phyloP scores from a whole-genome alignment of 2,888 invertebrate genomes.

The Scaptodrosophila latifasciaeformis region DNA sequence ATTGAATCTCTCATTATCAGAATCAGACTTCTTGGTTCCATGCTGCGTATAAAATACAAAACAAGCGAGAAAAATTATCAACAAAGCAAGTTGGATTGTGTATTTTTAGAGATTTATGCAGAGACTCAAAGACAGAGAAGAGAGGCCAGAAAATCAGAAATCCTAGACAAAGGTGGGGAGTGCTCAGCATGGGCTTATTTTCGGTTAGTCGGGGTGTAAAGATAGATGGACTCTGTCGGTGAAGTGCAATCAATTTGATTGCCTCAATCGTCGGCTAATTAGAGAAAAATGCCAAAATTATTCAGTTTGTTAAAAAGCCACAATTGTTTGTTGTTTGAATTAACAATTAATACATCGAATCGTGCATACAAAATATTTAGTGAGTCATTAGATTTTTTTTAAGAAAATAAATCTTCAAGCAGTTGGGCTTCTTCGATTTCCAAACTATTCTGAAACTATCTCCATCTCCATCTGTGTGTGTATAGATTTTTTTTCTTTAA shows the following conservation, averaged over 20 bases:
- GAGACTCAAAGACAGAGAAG: too few species aligned
- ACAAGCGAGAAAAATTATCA: constrained; percentile 61
- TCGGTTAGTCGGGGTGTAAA: too few species aligned
- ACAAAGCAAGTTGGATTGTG: constrained; percentile 37
- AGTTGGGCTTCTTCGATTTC: not conserved
- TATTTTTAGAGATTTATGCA: constrained; percentile 33
- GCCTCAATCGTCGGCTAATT: constrained; percentile 69
- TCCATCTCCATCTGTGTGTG: not conserved
- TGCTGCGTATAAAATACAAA: constrained; percentile 55
- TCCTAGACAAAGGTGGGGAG: constrained; percentile 2
- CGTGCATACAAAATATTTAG: constrained; percentile 34
- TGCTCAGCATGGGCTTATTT: constrained; percentile 43
- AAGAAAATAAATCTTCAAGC: constrained; percentile 28
- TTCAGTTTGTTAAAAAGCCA: constrained; percentile 37
- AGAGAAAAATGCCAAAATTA: constrained; percentile 42
- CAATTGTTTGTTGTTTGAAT: constrained; percentile 52
- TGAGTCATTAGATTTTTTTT: constrained; percentile 18
- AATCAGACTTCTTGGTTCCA: too few species aligned
- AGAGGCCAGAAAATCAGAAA: not conserved
- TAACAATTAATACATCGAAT: constrained; percentile 44
- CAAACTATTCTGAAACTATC: too few species aligned
- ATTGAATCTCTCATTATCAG: constrained; percentile 40
- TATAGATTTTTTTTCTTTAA: constrained; percentile 7
- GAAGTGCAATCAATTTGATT: constrained; percentile 66
- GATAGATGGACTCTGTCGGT: constrained; percentile 8